Evolutionary conservation across 2,888 invertebrate genomes (phyloP).

Genomic region (Macrostomum cliftonense): DNA sequence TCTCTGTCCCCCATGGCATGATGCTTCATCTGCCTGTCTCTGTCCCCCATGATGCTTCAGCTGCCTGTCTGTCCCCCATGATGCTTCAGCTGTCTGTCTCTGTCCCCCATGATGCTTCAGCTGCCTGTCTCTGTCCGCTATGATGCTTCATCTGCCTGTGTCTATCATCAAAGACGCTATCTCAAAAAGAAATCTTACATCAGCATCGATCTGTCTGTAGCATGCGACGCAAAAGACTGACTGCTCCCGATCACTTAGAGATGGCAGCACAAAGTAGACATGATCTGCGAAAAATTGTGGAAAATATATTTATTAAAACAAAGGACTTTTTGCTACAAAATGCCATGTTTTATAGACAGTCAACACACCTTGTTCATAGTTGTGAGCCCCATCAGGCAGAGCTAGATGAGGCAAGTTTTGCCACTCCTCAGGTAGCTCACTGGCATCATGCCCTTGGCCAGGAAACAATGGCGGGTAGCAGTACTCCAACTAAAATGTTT

Average conservation of each 20-base stretch:
- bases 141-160: too few species aligned
- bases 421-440: slow-evolving; percentile 77
- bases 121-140: too few species aligned
- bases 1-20: too few species aligned
- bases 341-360: too few species aligned
- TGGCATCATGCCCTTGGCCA: slow-evolving; percentile 45
- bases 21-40: too few species aligned
- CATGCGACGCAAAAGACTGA: slow-evolving; percentile 88
- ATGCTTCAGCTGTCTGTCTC: too few species aligned
- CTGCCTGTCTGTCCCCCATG: too few species aligned
- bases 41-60: too few species aligned
- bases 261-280: slow-evolving; percentile 82
- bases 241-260: slow-evolving; percentile 47
- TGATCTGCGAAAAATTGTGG: slow-evolving; percentile 47
- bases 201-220: slow-evolving; percentile 84
- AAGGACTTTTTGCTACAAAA: background rate
- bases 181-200: slow-evolving; percentile 47
- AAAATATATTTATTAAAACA: background rate
- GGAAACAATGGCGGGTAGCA: slow-evolving; percentile 70
- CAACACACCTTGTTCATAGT: slow-evolving; percentile 52
- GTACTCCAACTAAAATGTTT: slow-evolving; percentile 48
- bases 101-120: too few species aligned
- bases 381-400: slow-evolving; percentile 91
- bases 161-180: too few species aligned
- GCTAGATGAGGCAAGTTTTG: slow-evolving; percentile 85